Percentiles rank a stretch among this genome's conserved stretches.
Conservation (phyloP, 2,888 invertebrate genomes). For the Drosophila nr. perissopoda region DNA sequence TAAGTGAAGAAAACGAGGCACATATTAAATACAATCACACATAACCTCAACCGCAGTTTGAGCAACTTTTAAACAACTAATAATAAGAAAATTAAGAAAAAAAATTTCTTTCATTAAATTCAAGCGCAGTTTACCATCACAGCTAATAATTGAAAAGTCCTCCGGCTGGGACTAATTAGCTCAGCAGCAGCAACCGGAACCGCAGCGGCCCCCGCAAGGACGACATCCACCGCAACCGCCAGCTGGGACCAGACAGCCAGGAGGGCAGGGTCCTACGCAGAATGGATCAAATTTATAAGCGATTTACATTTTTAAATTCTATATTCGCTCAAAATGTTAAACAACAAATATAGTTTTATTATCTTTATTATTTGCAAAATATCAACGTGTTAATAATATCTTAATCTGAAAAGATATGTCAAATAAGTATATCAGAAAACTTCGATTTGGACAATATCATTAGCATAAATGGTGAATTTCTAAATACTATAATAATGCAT, state of each 20-base stretch:
- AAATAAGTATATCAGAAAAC: not conserved
- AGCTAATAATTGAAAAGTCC: not conserved
- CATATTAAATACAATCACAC: constrained; percentile 14
- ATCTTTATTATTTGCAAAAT: too few relatives aligned
- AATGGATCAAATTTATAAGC: constrained; percentile 64
- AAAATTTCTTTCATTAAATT: not conserved
- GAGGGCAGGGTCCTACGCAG: constrained; percentile 66
- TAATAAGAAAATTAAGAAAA: not conserved
- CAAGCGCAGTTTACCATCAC: not conserved
- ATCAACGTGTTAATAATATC: not conserved
- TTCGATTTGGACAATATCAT: not conserved
- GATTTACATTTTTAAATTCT: constrained; percentile 40
- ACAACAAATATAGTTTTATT: too few relatives aligned
- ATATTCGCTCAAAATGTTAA: not conserved
- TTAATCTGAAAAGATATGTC: not conserved
- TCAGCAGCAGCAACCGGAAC: constrained; percentile 21
- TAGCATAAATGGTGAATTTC: not conserved
- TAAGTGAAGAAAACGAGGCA: not conserved
- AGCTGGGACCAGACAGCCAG: constrained; percentile 47
- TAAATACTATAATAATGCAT: not conserved
- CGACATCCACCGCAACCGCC: constrained; percentile 12
- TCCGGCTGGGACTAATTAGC: not conserved
- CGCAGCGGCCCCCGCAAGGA: constrained; percentile 20
- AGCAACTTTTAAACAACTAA: too few relatives aligned
- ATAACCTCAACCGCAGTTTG: constrained; percentile 8